Evolutionary conservation across 1,140 invertebrate species (phyloP).

Genomic region (honey bee (Apis mellifera)): DNA sequence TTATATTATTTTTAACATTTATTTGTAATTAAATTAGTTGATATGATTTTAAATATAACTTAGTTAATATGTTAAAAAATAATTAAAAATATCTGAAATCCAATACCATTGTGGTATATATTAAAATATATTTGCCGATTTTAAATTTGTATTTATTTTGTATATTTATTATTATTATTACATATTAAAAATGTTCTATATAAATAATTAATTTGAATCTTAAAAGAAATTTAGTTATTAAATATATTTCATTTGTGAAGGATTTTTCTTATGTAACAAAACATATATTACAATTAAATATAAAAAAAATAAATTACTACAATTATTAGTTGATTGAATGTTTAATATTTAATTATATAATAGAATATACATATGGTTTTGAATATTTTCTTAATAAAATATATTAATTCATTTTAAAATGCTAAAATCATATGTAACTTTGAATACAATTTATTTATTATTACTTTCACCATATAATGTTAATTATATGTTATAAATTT

Average conservation of each 20-base stretch:
- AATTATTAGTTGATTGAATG: background rate
- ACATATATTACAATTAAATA: constrained; percentile 45
- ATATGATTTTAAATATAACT: constrained; percentile 44
- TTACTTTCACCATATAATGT: background rate
- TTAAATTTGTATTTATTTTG: constrained; percentile 66
- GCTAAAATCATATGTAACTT: background rate
- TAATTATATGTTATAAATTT: background rate
- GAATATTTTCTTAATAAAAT: background rate
- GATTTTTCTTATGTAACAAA: constrained; percentile 47
- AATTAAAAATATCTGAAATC: constrained; percentile 21
- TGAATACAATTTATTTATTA: background rate
- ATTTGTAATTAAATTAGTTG: constrained; percentile 43
- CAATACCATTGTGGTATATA: constrained; percentile 1
- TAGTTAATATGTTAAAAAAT: constrained; percentile 47
- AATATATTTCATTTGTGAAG: background rate
- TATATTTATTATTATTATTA: constrained; percentile 53
- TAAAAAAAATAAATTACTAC: background rate
- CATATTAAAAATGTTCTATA: constrained; percentile 27
- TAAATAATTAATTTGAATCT: constrained; percentile 41
- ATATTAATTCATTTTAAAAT: constrained; percentile 28
- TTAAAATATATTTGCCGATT: background rate
- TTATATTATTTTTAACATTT: constrained; percentile 43
- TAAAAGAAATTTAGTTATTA: background rate
- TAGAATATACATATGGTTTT: constrained; percentile 2
- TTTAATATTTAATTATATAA: background rate